Base-by-base conservation (phyloP, 2,113 vertebrate genomes). In the Mustelus asterias region DNA sequence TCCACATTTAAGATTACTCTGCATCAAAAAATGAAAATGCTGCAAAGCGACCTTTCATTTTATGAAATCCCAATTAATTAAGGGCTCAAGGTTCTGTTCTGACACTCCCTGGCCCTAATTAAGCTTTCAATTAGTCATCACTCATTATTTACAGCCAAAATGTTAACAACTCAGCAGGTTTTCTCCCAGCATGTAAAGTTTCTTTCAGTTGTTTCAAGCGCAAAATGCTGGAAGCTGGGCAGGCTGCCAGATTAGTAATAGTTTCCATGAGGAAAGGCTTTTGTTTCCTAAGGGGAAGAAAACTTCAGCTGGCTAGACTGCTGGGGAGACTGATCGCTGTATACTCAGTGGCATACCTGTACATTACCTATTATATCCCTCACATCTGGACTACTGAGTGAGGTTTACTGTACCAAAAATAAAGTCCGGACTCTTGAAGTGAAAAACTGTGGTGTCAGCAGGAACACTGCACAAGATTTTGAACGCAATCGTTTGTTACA, bases 221-320 rank as follows among this genome's bases (percentile, higher is more conserved):
- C 97, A 97, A 98, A 98, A 97, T 97, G 98, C 98, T 97, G 97
- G 96, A 98, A 96, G 96, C 72, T 96, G 97, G 98, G 98, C 98
- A 96, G 6, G 1, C 10, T 0, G 98, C 98, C 99, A 99, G 97
- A 96, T 98, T 97, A 97, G 97, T 98, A 98, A 99, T 98, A 98
- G 97, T 98, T 99, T 99, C 99, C 99, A 98, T 98, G 98, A 99
- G 98, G 98, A 98, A 98, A 98, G 97, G 97, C 97, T 97, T 96
- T 97, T 98, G 97, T 98, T 98, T 97, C 97, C 96, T 96, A 96
- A 96, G 97, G 96, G 96, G 89, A 96, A 94, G 90, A 96, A 96
- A 97, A 97, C 96, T 96, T 96, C 96, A 97, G 96, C 97, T 96
- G 96, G 96, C 96, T 97, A 97, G 96, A 96, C 96, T 10, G 1